Base-by-base conservation (phyloP, 2,888 invertebrate species). In the Synanthedon vespiformis region DNA sequence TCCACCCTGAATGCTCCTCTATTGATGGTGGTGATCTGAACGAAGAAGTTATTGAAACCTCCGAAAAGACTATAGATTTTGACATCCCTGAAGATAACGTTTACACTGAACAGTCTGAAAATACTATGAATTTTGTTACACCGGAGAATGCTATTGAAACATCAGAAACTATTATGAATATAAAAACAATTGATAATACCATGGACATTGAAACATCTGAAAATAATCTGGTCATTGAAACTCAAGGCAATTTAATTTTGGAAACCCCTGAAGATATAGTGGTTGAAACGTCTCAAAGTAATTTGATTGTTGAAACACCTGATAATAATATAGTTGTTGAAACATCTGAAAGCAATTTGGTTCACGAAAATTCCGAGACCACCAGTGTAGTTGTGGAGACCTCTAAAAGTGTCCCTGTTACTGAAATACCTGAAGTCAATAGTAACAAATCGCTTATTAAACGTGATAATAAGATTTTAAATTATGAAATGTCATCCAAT, bases 401-500 rank as follows among this genome's bases (percentile, higher is more conserved):
- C 10, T 10, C 34, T 34, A 34, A 34, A 34, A 34, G 34, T 34
- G 34, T 34, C 10, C 0, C 34, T 34, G 34, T 34, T 34, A 34
- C 34, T 34, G 34, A 34, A 34, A 34, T 34, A 8, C 44, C 44
- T 4, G 44, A n/a, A 44, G 10, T 34, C 34, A 10, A 34, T 34
- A 34, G 34, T 34, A 34, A 34, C 2, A 34, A 34, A 34, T 44
- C 44, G n/a, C 44, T 44, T 44, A 13, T 41, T 13, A 16, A 40
- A 13, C 10, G 10, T 16, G 14, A 27, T 14, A 40, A 27, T 27
- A 40, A 12, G 27, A 70, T 61, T 52, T 54, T 74, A 4, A 74
- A 70, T 56, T 12, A 34, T n/a, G 34, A 18, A 50, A 50, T 13
- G 6, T 50, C 27, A 13, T 34, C 13, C 13, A 13, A 12, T 50